phyloP scores from a whole-genome alignment of 2,113 vertebrate genomes.

The Calyptommatus sinebrachiatus region DNA sequence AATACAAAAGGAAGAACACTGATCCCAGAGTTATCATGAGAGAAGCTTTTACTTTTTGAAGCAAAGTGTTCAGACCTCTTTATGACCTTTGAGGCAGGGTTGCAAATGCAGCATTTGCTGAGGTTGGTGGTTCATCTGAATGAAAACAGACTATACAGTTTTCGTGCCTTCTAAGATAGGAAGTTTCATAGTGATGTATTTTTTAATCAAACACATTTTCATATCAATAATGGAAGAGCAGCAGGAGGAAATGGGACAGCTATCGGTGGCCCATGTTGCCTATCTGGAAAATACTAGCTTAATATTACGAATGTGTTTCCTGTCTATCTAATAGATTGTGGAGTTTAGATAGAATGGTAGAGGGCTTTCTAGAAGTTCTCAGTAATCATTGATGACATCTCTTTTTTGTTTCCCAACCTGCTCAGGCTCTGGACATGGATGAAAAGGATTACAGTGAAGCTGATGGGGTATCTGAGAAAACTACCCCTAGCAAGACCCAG shows the following conservation, averaged over 20 bases:
- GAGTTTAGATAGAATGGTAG: not conserved
- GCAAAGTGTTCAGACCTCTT: no score
- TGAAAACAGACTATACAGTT: not conserved
- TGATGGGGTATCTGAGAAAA: slow-evolving; percentile 87
- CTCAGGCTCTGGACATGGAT: slow-evolving; percentile 74
- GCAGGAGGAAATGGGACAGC: not conserved
- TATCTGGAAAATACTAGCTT: not conserved
- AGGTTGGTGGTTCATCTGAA: no score
- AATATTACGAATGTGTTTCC: not conserved
- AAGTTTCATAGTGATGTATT: not conserved
- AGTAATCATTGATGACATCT: not conserved
- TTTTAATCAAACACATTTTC: not conserved
- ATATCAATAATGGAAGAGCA: no score
- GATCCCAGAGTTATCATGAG: no score
- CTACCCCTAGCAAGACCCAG: slow-evolving; percentile 88
- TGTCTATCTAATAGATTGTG: not conserved
- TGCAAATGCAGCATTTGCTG: no score
- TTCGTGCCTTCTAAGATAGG: not conserved
- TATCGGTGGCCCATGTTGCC: not conserved
- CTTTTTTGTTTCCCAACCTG: not conserved
- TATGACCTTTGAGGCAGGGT: no score
- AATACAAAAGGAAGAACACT: not conserved
- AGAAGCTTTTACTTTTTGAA: no score
- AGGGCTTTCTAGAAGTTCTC: not conserved
- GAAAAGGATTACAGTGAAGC: slow-evolving; percentile 77